These are phyloP conservation scores for Tricholauxania praeusta DNA, from an alignment of 2,888 invertebrate genomes.

Conservation along the genomic window DNA sequence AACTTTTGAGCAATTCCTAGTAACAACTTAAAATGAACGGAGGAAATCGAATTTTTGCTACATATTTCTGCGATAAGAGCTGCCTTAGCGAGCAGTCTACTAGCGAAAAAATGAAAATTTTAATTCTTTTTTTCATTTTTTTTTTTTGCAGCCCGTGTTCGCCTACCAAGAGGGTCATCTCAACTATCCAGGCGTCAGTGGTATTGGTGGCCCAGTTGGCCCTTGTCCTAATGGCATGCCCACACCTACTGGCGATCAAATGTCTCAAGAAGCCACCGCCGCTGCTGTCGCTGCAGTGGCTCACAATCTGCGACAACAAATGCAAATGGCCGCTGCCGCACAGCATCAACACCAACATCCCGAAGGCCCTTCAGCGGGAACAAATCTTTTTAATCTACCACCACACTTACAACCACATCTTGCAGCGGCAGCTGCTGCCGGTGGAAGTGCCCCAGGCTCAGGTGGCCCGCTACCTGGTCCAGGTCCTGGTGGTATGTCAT, in stretches of 20 bases:
- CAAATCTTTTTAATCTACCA: conserved; percentile 68
- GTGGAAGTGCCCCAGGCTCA: conserved; percentile 42
- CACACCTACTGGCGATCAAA: conserved; percentile 68
- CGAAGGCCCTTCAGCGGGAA: conserved; percentile 67
- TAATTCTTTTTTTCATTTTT: background rate
- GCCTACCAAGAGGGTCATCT: conserved; percentile 74
- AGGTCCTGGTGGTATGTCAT: conserved; percentile 55
- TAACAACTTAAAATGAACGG: too few relatives aligned
- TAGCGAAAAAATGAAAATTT: background rate
- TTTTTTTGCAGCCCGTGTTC: conserved; percentile 67
- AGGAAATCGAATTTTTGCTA: too few relatives aligned
- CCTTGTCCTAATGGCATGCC: conserved; percentile 72
- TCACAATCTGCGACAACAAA: conserved; percentile 86
- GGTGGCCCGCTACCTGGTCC: conserved; percentile 34
- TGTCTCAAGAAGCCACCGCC: conserved; percentile 80
- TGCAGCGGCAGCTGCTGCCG: conserved; percentile 46
- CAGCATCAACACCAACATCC: conserved; percentile 62
- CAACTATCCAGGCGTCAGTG: conserved; percentile 71
- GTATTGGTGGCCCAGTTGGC: conserved; percentile 32
- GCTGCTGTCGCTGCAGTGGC: conserved; percentile 90
- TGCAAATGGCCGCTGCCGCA: conserved; percentile 77
- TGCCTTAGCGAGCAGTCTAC: too few relatives aligned
- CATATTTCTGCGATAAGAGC: too few relatives aligned
- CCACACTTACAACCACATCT: conserved; percentile 56
- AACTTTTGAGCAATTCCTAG: too few relatives aligned